Evolutionary conservation across 1,140 invertebrate species (phyloP), one percentile per base, ranked within the genome.

Genomic region (Lerema accius): DNA sequence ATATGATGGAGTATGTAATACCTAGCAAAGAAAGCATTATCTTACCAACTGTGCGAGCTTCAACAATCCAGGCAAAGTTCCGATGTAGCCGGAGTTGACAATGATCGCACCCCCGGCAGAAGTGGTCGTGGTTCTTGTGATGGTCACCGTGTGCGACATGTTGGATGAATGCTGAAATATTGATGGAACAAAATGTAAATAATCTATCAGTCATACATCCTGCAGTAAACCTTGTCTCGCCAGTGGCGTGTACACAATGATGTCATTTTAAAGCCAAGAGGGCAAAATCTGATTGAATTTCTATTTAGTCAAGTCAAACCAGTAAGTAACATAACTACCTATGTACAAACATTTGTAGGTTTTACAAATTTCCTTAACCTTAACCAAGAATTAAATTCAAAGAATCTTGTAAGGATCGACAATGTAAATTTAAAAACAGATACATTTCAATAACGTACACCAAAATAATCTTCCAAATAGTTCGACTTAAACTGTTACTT

Each of bases 111-210:
- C 94, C 16, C 95, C 95, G n/a, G 92, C 93, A 15, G 93, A 94
- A 3, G 95, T 94, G 10, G 95, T 96, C n/a, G 95, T 96, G 15
- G 95, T 96, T 63, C 96, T 93, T 10, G 95, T 96, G 37, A 97
- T 95, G 32, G 96, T 97, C 67, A 97, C 95, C 32, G 95, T 93
- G 87, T 96, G 96, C 64, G 95, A 96, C 96, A 97, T 97, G 66
- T 86, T 94, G 53, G 46, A 7, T 39, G 26, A 60, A 65, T 78
- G 73, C 49, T 42, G 56, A 10, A 51, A 46, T 56, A n/a, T 14
- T 14, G 39, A 32, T 28, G 1, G 32, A 16, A 42, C 10, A 9
- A 16, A 4, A 16, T 10, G 4, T 39, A 6, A 23, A 7, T 7
- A 32, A 32, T 9, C 28, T 5, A 32, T 32, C 3, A 32, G 2